Evolutionary conservation across 2,888 invertebrate genomes (phyloP).

Genomic region (Eumerus sabulonum): DNA sequence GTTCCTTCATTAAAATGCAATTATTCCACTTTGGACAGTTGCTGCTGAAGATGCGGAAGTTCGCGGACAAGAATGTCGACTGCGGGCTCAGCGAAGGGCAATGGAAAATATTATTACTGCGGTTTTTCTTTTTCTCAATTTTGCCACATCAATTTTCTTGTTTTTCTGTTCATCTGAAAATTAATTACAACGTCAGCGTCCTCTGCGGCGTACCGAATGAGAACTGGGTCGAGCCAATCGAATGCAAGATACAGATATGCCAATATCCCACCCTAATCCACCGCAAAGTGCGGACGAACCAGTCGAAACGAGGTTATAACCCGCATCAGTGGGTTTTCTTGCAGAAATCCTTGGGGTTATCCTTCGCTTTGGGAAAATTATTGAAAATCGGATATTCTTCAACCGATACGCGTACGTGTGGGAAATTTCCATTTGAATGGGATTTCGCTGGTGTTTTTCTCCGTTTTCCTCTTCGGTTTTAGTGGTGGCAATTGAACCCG

Average conservation of each 20-base stretch:
- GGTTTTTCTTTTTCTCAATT: slow-evolving; percentile 45
- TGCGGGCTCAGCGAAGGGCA: neutral
- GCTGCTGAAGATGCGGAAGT: slow-evolving; percentile 13
- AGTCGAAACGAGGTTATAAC: slow-evolving; percentile 21
- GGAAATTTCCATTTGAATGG: slow-evolving; percentile 53
- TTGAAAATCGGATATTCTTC: slow-evolving; percentile 6
- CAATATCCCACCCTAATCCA: too few relatives aligned
- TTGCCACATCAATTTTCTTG: neutral
- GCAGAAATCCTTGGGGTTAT: slow-evolving; percentile 50
- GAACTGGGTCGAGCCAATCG: slow-evolving; percentile 18
- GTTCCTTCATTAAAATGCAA: slow-evolving; percentile 66
- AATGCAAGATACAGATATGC: slow-evolving; percentile 5
- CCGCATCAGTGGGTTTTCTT: slow-evolving; percentile 51
- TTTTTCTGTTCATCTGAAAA: slow-evolving; percentile 36
- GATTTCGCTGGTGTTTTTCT: slow-evolving; percentile 1
- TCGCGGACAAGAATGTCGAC: too few relatives aligned
- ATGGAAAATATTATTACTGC: slow-evolving; percentile 57
- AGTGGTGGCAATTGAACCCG: slow-evolving; percentile 44
- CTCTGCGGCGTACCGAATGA: slow-evolving; percentile 5
- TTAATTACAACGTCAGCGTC: slow-evolving; percentile 54
- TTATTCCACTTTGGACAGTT: slow-evolving; percentile 57
- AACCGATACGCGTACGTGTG: slow-evolving; percentile 21
- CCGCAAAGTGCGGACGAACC: too few relatives aligned
- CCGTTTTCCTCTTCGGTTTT: too few relatives aligned
- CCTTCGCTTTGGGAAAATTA: slow-evolving; percentile 43